Evolutionary conservation across 2,888 invertebrate species (phyloP).

Genomic region (Lathronympha strigana): DNA sequence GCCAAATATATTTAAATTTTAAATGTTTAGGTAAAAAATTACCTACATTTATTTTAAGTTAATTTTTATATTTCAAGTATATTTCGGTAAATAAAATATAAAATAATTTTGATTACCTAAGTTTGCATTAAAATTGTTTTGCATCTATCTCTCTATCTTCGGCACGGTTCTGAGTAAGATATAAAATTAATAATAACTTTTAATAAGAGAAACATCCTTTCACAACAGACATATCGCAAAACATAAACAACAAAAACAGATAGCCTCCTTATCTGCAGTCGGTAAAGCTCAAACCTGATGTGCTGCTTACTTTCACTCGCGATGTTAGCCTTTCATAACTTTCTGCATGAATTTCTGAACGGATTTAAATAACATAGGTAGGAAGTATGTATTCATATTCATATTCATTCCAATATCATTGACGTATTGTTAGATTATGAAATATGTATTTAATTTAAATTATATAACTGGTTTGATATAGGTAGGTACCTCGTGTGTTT

Average conservation of each 20-base stretch:
- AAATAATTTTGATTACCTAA: no score
- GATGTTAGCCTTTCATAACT: conserved; percentile 5
- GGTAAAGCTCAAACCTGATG: background rate
- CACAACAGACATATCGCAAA: background rate
- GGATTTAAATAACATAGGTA: background rate
- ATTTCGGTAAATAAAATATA: no score
- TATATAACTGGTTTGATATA: no score
- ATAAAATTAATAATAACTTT: background rate
- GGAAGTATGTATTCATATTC: no score
- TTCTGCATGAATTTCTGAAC: background rate
- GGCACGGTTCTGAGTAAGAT: background rate
- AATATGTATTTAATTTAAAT: no score
- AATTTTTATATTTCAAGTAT: no score
- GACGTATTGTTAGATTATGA: no score
- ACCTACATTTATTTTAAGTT: no score
- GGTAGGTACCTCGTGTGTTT: no score
- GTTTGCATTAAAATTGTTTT: background rate
- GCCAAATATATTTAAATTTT: no score
- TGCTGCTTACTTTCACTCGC: conserved; percentile 9
- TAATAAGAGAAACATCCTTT: background rate
- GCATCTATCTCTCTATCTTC: background rate
- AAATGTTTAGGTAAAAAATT: no score
- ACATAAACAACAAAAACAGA: background rate
- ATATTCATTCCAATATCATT: no score
- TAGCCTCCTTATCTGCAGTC: conserved; percentile 14